These are phyloP conservation scores for Ibycter americanus DNA, from an alignment of 2,797 vertebrate genomes.

Conservation along the genomic window DNA sequence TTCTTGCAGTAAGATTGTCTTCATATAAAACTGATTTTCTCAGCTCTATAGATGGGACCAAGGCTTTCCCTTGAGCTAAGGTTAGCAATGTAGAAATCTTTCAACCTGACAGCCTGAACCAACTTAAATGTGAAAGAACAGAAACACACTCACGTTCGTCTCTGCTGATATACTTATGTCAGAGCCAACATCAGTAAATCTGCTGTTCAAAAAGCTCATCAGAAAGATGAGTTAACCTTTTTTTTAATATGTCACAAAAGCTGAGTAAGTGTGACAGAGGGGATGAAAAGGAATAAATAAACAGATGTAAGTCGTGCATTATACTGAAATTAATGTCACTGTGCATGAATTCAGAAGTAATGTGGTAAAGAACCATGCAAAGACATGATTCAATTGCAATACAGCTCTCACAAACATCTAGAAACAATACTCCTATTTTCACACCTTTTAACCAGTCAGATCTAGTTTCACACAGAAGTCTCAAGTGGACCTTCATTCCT, in stretches of 20 bases:
- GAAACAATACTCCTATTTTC: conserved; percentile 12
- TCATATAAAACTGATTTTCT: background rate
- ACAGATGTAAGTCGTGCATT: background rate
- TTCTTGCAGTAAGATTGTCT: background rate
- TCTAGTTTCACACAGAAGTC: background rate
- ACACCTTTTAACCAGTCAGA: conserved; percentile 2
- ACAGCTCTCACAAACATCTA: background rate
- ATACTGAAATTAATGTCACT: background rate
- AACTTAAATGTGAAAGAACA: background rate
- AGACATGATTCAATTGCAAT: conserved; percentile 33
- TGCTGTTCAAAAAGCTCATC: background rate
- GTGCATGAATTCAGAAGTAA: conserved; percentile 3
- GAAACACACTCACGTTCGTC: background rate
- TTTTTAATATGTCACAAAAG: background rate
- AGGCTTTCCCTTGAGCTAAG: background rate
- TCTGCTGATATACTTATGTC: background rate
- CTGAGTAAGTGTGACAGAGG: background rate
- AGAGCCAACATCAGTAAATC: background rate
- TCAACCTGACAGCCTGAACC: background rate
- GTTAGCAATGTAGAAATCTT: background rate
- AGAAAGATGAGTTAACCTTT: background rate
- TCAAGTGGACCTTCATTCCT: background rate
- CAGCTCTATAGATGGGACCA: background rate
- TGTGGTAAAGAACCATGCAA: conserved; percentile 6
- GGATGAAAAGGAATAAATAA: background rate